Conservation (phyloP, 2,113 vertebrate species). For the Eublepharis macularius region DNA sequence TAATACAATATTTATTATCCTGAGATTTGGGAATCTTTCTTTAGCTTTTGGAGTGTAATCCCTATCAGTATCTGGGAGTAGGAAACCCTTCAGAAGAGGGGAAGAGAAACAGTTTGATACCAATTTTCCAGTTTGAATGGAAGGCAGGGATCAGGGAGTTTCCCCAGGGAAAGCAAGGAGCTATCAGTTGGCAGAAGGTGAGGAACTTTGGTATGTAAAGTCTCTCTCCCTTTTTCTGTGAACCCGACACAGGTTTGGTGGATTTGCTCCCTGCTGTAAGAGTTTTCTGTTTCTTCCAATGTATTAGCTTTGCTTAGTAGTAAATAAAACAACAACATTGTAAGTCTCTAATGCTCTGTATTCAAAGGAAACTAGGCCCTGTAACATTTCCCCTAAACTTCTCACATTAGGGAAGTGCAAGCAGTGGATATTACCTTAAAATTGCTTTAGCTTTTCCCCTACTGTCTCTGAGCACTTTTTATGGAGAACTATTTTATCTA, state of each 20-base stretch:
- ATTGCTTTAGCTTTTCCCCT: neutral
- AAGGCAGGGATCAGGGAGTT: too few relatives aligned
- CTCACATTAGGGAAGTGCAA: neutral
- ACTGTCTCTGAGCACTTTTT: too few relatives aligned
- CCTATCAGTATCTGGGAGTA: neutral
- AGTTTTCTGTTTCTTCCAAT: neutral
- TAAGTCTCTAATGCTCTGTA: neutral
- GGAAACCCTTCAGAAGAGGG: neutral
- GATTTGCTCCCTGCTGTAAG: neutral
- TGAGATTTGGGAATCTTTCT: neutral
- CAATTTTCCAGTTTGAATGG: neutral
- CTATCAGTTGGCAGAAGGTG: neutral
- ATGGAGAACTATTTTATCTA: too few relatives aligned
- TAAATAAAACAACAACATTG: neutral
- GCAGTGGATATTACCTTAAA: neutral
- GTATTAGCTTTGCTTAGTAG: neutral
- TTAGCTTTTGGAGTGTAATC: neutral
- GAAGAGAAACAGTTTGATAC: neutral
- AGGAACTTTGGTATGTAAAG: neutral
- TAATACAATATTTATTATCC: too few relatives aligned
- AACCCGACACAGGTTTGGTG: neutral
- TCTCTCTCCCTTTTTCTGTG: neutral
- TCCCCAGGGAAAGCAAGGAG: too few relatives aligned
- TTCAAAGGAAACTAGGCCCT: neutral
- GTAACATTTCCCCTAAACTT: neutral